Evolutionary conservation across 2,797 vertebrate species (phyloP).

Genomic region (Rhinella marina): DNA sequence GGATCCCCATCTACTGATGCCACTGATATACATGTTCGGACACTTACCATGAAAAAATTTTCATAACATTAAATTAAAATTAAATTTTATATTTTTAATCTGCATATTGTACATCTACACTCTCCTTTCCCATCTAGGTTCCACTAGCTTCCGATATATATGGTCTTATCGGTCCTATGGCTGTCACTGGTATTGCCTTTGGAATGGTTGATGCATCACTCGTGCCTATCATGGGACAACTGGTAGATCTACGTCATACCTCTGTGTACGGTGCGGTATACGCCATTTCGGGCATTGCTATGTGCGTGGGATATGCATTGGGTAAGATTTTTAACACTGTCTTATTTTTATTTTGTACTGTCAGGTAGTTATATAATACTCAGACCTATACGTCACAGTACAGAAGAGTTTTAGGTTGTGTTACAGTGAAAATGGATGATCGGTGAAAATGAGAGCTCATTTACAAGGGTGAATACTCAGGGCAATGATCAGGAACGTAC

Average conservation of each 20-base stretch:
- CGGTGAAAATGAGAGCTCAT: no score
- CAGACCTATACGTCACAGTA: no score
- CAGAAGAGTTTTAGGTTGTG: no score
- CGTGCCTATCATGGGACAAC: conserved; percentile 91
- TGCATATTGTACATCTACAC: background rate
- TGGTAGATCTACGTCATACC: no score
- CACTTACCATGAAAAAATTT: no score
- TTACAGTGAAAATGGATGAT: no score
- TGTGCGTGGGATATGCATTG: conserved; percentile 89
- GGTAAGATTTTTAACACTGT: conserved; percentile 80
- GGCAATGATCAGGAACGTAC: no score
- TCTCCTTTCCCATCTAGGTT: background rate
- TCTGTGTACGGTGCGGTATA: conserved; percentile 89
- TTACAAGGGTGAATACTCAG: no score
- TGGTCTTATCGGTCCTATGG: conserved; percentile 54
- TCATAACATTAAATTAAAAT: no score
- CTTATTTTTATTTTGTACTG: background rate
- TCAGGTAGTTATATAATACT: no score
- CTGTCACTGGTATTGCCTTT: conserved; percentile 53
- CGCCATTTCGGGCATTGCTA: conserved; percentile 88
- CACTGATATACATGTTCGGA: no score
- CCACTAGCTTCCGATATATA: conserved; percentile 52
- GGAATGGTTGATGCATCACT: conserved; percentile 94
- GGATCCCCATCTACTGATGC: no score
- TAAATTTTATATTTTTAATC: background rate